phyloP scores from a whole-genome alignment of 2,888 invertebrate species.

The Pheosia gnoma region DNA sequence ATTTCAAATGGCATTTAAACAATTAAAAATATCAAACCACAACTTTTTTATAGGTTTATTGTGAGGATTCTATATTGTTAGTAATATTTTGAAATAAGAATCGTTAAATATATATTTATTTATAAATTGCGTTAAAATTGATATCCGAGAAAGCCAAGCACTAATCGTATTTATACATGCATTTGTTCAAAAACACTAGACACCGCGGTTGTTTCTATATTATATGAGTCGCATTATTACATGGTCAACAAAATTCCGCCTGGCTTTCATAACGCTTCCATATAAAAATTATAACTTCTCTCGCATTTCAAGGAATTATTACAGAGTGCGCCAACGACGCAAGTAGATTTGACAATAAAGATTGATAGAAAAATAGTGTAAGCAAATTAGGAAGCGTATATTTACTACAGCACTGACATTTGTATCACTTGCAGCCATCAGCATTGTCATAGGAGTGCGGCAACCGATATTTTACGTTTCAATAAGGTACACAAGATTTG shows the following conservation, averaged over 20 bases:
- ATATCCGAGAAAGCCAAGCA: conserved; percentile 1
- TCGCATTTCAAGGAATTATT: conserved; percentile 40
- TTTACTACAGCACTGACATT: conserved; percentile 30
- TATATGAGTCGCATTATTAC: background rate
- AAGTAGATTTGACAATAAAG: conserved; percentile 68
- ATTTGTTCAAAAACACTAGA: background rate
- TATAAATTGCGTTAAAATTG: background rate
- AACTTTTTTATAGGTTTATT: background rate
- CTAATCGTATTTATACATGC: background rate
- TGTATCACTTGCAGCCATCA: conserved; percentile 23
- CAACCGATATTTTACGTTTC: conserved; percentile 26
- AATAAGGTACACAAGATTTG: conserved; percentile 32
- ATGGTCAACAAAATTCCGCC: background rate
- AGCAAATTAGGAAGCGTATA: conserved; percentile 31
- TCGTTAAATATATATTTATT: background rate
- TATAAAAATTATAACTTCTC: conserved; percentile 7
- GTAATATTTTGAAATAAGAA: background rate
- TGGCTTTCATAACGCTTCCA: conserved; percentile 11
- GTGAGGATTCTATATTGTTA: background rate
- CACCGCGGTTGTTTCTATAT: too few relatives aligned
- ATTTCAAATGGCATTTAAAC: conserved; percentile 2
- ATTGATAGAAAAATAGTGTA: conserved; percentile 36
- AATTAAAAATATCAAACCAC: background rate
- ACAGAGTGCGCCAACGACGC: conserved; percentile 38
- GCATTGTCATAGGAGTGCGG: conserved; percentile 25